Evolutionary conservation across 1,140 invertebrate species (phyloP).

Genomic region (Hypsibius dujardini): DNA sequence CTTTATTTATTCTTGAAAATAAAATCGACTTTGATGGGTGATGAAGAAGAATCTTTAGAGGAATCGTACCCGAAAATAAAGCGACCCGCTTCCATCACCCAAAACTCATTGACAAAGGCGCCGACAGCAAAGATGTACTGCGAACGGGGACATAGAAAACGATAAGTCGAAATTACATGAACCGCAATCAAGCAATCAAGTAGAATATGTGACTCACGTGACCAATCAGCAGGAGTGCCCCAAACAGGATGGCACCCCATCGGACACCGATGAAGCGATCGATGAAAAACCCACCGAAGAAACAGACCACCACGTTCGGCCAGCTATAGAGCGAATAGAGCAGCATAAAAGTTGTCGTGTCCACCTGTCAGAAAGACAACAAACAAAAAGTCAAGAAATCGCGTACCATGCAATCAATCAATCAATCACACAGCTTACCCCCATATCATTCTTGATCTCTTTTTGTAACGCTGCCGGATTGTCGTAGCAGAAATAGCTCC

Average conservation of each 20-base stretch:
- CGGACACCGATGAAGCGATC: constrained; percentile 84
- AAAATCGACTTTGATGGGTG: neutral
- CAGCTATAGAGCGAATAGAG: constrained; percentile 91
- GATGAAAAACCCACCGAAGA: constrained; percentile 83
- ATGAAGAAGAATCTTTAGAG: neutral
- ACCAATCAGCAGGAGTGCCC: constrained; percentile 58
- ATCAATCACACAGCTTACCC: constrained; percentile 24
- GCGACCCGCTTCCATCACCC: constrained; percentile 78
- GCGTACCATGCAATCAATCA: too few species aligned
- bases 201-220: constrained; percentile 34
- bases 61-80: constrained; percentile 76
- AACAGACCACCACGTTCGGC: constrained; percentile 89
- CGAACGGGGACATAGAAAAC: constrained; percentile 15
- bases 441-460: constrained; percentile 61
- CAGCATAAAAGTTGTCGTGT: constrained; percentile 60
- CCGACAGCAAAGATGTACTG: constrained; percentile 67
- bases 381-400: too few species aligned
- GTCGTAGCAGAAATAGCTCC: constrained; percentile 96
- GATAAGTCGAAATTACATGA: constrained; percentile 17
- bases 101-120: constrained; percentile 57
- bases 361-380: constrained; percentile 33
- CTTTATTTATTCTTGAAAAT: constrained; percentile 19
- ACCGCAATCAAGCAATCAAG: neutral
- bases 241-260: constrained; percentile 75
- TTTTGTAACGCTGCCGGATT: constrained; percentile 78